Base-by-base conservation (phyloP, 2,113 vertebrate genomes). In the Toxotes chatareus region DNA sequence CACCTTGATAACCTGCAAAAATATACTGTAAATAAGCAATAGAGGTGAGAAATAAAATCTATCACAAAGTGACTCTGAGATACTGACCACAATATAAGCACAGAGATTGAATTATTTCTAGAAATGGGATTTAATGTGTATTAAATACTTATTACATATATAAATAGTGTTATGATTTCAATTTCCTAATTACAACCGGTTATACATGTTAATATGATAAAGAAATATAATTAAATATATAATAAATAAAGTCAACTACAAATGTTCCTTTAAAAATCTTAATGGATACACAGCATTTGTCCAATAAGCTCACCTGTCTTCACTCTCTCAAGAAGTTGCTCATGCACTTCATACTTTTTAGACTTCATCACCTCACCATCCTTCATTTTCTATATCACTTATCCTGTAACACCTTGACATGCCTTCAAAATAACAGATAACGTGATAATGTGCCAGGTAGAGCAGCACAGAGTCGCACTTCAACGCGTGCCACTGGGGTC, bases 361-460 rank as follows among this genome's bases (percentile, higher is more conserved):
- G 36, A 72, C 12, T 49, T 17, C 53, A 44, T 32, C 32, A 47
- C n/a, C 31, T 66, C 23, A 47, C 12, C 32, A 69, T 47, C 60
- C n/a, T 34, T 74, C 19, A 21, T 61, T 64, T 67, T 47, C 32
- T 60, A 23, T 62, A 34, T 4, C 64, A 36, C 53, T 67, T 46
- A 17, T 65, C 31, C 51, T 62, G 34, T 53, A 66, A 57, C 74
- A 70, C 57, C 19, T 80, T 44, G 3, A n/a, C 10, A 16, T 17
- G 27, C 27, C 49, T 77, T 73, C 31, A 56, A 38, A 65, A 75
- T 44, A 79, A 75, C 40, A 61, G 46, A 78, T 76, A 46, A 70
- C 64, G 61, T 61, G 53, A 78, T 76, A 46, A 68, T 73, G 66
- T 80, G 47, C 68, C 56, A 61, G 56, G 55, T 13, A 57, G 44